A percentile compares a stretch with the other conserved stretches of the same genome.
These are phyloP conservation scores for Theocolax elegans DNA, from an alignment of 1,140 invertebrate genomes.

Conservation along the genomic window DNA sequence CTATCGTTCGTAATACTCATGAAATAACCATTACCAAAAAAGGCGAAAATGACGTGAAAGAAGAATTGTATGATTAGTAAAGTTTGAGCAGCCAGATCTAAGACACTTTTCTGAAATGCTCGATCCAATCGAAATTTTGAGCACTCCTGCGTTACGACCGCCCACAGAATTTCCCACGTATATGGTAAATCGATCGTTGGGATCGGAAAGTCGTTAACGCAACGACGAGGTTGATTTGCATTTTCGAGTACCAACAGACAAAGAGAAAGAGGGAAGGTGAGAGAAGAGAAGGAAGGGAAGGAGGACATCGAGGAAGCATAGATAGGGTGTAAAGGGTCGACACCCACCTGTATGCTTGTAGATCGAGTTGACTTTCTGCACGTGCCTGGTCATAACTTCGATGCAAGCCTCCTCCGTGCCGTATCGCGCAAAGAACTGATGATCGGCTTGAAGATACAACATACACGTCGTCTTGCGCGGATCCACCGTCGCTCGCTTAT, in stretches of 20 bases:
- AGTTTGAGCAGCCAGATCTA: no score
- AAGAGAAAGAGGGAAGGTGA: neutral
- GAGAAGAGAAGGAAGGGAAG: neutral
- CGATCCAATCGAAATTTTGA: no score
- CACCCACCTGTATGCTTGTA: constrained; percentile 86
- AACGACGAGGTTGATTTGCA: constrained; percentile 17
- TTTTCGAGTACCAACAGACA: neutral
- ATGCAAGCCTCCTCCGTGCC: constrained; percentile 94
- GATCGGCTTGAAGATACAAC: constrained; percentile 94
- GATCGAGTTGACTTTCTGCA: constrained; percentile 92
- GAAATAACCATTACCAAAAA: no score
- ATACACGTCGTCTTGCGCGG: constrained; percentile 86
- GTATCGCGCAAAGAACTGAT: constrained; percentile 92
- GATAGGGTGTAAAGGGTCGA: no score
- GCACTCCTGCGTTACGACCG: no score
- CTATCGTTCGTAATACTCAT: no score
- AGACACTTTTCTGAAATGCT: no score
- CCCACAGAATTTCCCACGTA: no score
- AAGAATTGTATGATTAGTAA: no score
- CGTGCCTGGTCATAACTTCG: constrained; percentile 93
- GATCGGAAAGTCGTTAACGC: constrained; percentile 26
- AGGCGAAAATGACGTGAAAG: no score
- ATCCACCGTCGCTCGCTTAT: constrained; percentile 81
- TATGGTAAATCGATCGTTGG: neutral
- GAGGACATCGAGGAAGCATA: neutral